These are phyloP conservation scores for Chionis minor DNA, from an alignment of 2,113 vertebrate species.

Conservation along the genomic window DNA sequence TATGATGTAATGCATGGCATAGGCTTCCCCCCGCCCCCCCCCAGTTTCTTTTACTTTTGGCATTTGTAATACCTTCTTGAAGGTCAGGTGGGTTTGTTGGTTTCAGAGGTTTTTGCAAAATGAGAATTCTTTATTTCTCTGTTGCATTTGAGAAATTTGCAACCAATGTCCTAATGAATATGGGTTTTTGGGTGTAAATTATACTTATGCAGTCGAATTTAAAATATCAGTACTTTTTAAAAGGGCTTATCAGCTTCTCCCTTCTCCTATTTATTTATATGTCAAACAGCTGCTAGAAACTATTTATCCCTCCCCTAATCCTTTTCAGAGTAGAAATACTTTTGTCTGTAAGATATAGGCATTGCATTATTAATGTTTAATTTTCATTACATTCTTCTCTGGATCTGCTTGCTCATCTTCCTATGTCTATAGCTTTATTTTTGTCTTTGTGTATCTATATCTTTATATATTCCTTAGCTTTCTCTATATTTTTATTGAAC, in stretches of 20 bases:
- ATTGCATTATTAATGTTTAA: background rate
- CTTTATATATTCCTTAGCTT: background rate
- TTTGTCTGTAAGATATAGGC: background rate
- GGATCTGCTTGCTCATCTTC: background rate
- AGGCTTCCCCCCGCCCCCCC: background rate
- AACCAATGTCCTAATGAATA: background rate
- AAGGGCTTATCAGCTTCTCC: background rate
- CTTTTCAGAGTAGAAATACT: background rate
- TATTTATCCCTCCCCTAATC: background rate
- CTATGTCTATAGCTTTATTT: background rate
- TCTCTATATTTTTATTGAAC: background rate
- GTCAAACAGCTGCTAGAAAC: background rate
- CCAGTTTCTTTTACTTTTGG: background rate
- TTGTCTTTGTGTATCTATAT: background rate
- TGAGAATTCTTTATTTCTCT: background rate
- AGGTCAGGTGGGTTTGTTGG: background rate
- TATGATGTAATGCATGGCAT: background rate
- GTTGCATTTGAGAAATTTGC: background rate
- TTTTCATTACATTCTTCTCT: background rate
- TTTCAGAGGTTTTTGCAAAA: background rate
- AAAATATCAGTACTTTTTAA: background rate
- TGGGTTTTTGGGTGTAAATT: background rate
- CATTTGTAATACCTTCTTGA: background rate
- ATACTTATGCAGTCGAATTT: background rate
- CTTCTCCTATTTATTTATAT: background rate